Evolutionary conservation across 2,888 invertebrate species (phyloP).

Genomic region (Therioaphis trifolii): DNA sequence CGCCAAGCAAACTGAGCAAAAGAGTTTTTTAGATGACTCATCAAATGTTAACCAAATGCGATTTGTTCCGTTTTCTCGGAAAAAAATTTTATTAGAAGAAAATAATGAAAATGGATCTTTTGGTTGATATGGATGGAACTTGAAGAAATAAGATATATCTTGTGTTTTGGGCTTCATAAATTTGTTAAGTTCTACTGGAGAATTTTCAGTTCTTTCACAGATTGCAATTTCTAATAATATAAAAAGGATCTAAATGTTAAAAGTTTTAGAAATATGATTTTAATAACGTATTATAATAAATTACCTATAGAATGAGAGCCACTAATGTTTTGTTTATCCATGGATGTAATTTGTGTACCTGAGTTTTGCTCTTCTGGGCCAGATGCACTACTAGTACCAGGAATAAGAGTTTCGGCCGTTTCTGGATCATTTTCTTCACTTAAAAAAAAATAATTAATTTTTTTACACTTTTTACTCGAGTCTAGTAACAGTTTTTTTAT

Average conservation of each 20-base stretch:
- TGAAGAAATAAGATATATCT: conserved; percentile 18
- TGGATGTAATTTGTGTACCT: neutral
- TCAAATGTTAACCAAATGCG: neutral
- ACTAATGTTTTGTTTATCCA: neutral
- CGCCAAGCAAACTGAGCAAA: conserved; percentile 26
- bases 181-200: conserved; percentile 1
- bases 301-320: neutral
- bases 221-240: neutral
- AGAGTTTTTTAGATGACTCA: neutral
- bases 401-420: too few species aligned
- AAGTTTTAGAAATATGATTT: neutral
- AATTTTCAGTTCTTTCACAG: neutral
- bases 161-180: neutral
- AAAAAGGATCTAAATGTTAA: neutral
- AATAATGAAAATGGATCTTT: conserved; percentile 3
- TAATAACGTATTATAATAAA: neutral
- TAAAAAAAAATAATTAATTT: too few species aligned
- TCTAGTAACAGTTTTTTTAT: too few species aligned
- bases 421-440: too few species aligned
- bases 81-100: neutral
- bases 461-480: too few species aligned
- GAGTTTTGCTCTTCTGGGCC: too few species aligned
- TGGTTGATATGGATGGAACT: neutral
- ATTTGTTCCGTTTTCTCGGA: conserved; percentile 22
- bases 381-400: too few species aligned